Conservation (phyloP, 2,797 vertebrate species). For the Columba guinea region DNA sequence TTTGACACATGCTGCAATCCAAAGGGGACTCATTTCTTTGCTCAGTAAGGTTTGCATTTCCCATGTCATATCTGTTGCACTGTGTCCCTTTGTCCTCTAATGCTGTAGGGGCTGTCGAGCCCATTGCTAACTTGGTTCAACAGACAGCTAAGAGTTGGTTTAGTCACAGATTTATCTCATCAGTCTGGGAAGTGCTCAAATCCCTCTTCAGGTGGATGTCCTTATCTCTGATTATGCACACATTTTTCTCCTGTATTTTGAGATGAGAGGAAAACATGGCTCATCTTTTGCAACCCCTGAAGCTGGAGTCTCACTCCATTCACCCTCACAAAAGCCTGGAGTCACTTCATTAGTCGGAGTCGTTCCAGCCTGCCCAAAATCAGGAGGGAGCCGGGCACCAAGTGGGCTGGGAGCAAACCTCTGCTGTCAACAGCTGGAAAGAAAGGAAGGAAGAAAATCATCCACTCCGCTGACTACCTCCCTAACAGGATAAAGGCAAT, state of each 20-base stretch:
- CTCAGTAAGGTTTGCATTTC: not conserved
- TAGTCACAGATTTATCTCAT: not conserved
- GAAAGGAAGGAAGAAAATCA: not conserved
- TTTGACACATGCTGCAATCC: not conserved
- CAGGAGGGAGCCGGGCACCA: not conserved
- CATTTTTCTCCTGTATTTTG: not conserved
- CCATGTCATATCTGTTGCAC: not conserved
- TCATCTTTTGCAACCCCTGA: not conserved
- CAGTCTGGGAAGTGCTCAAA: not conserved
- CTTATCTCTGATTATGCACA: not conserved
- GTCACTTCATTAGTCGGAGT: not conserved
- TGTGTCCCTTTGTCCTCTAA: not conserved
- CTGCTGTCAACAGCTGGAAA: not conserved
- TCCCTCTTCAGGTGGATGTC: not conserved
- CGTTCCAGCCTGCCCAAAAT: not conserved
- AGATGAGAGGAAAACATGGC: not conserved
- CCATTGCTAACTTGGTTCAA: not conserved
- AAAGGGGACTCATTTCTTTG: not conserved
- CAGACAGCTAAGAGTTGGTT: not conserved
- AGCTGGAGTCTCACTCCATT: not conserved
- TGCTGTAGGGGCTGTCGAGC: not conserved
- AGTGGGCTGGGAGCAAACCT: not conserved
- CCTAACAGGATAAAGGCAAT: fast-evolving
- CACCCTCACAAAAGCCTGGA: not conserved
- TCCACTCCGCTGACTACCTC: not conserved